A percentile compares a stretch with the other conserved stretches of the same genome.
phyloP scores from a whole-genome alignment of 1,140 invertebrate species.

The Drosophila varians region DNA sequence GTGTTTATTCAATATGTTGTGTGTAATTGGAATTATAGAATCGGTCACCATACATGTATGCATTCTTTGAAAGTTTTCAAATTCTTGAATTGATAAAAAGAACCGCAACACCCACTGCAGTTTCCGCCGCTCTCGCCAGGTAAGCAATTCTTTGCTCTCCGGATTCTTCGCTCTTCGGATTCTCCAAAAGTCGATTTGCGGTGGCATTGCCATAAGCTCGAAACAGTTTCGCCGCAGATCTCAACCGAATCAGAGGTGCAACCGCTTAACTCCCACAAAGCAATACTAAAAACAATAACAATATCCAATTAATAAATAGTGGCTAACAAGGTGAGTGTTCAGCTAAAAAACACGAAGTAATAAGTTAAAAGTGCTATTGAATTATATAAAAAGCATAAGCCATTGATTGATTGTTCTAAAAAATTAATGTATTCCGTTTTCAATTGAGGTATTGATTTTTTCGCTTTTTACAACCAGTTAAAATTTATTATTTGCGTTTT shows the following conservation, averaged over 20 bases:
- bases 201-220: constrained; percentile 34
- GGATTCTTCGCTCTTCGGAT: constrained; percentile 12
- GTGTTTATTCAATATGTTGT: not conserved
- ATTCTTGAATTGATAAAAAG: not conserved
- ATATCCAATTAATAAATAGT: constrained; percentile 44
- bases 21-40: not conserved
- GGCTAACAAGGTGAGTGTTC: constrained; percentile 62
- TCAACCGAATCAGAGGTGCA: constrained; percentile 50
- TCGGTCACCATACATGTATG: not conserved
- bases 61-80: not conserved
- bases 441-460: not conserved
- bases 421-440: not conserved
- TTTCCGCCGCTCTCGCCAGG: constrained; percentile 8
- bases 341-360: constrained; percentile 3
- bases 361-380: constrained; percentile 18
- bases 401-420: constrained; percentile 14
- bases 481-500: constrained; percentile 12
- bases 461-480: constrained; percentile 8
- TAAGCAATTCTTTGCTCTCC: constrained; percentile 9
- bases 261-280: constrained; percentile 34
- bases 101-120: constrained; percentile 20
- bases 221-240: constrained; percentile 66
- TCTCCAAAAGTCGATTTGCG: constrained; percentile 47
- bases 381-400: constrained; percentile 9
- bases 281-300: constrained; percentile 17